Percentiles rank a stretch among this genome's conserved stretches.
Conservation (phyloP, 2,113 vertebrate species). For the Callionymus lyra region DNA sequence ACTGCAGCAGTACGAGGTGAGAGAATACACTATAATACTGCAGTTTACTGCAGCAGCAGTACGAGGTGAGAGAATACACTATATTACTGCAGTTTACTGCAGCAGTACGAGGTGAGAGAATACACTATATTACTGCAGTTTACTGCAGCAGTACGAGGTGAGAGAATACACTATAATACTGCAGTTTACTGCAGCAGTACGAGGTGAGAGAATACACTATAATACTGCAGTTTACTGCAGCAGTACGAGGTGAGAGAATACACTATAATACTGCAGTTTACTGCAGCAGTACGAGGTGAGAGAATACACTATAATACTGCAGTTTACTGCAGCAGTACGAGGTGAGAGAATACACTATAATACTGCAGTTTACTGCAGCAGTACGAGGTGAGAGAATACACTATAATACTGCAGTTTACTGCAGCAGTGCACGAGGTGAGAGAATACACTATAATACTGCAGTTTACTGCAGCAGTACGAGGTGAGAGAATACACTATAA, state of each 20-base stretch:
- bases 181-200: neutral
- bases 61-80: conserved; percentile 31
- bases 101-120: neutral
- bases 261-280: neutral
- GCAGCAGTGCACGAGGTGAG: conserved; percentile 36
- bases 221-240: neutral
- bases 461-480: neutral
- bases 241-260: neutral
- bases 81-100: neutral
- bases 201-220: neutral
- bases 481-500: neutral
- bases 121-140: neutral
- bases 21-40: neutral
- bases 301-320: neutral
- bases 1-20: neutral
- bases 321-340: neutral
- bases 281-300: neutral
- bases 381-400: neutral
- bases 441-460: neutral
- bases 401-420: neutral
- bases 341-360: neutral
- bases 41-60: neutral
- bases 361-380: neutral
- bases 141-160: neutral
- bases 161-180: neutral